phyloP scores from a whole-genome alignment of 2,797 vertebrate genomes.

The Sebastes trivittatus region DNA sequence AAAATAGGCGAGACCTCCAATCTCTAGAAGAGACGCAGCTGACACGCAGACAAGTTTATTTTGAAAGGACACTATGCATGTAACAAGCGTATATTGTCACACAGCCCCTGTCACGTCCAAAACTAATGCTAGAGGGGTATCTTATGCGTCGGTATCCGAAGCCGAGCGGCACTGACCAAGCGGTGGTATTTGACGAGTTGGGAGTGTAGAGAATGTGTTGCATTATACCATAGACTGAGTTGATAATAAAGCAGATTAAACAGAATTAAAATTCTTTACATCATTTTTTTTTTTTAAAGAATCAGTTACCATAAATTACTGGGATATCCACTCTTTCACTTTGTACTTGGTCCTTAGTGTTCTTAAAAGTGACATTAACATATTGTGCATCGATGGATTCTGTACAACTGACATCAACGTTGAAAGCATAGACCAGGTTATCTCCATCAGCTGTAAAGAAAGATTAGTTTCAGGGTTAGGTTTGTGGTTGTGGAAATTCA shows the following conservation, averaged over 20 bases:
- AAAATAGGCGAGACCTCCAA: too few species aligned
- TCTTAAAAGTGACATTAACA: slow-evolving; percentile 40
- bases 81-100: background rate
- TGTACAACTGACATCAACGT: accelerated
- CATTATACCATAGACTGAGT: background rate
- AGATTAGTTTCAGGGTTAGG: background rate
- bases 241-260: background rate
- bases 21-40: too few species aligned
- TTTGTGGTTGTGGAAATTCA: background rate
- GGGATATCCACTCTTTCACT: slow-evolving; percentile 1
- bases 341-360: accelerated
- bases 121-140: too few species aligned
- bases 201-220: background rate
- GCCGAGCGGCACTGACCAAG: too few species aligned
- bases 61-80: background rate
- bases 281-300: background rate
- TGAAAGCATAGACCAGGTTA: background rate
- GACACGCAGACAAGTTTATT: background rate
- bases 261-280: background rate
- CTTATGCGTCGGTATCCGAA: too few species aligned
- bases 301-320: slow-evolving; percentile 55
- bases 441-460: background rate
- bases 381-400: accelerated
- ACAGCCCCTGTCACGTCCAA: too few species aligned
- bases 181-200: background rate